Evolutionary conservation across 2,113 vertebrate genomes (phyloP).

Genomic region (Hemiprocne comata): DNA sequence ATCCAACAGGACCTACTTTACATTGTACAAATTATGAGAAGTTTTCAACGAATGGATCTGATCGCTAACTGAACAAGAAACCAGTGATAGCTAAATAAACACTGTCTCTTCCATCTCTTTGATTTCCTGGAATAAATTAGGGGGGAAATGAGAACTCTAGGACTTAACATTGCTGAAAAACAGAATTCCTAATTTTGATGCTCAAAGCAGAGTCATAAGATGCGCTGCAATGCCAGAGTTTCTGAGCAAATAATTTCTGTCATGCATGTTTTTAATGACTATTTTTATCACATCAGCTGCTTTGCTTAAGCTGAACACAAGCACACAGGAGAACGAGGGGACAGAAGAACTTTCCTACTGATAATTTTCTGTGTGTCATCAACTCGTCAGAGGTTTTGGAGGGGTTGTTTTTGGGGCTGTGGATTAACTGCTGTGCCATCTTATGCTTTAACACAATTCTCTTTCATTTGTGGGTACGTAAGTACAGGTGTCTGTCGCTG

Average conservation of each 20-base stretch:
- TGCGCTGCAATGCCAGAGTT: not conserved
- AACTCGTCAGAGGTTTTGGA: not conserved
- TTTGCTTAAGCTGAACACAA: not conserved
- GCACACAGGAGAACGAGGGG: not conserved
- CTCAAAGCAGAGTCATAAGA: not conserved
- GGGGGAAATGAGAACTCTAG: not conserved
- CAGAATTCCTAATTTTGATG: not conserved
- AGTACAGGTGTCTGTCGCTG: not conserved
- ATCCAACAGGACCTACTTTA: not conserved
- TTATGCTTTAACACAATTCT: not conserved
- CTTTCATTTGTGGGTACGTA: not conserved
- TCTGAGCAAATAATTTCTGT: not conserved
- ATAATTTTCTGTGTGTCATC: not conserved
- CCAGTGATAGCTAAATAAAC: not conserved
- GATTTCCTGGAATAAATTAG: not conserved
- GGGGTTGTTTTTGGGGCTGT: not conserved
- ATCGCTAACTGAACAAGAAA: not conserved
- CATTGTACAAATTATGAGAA: not conserved
- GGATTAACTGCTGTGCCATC: rapidly evolving
- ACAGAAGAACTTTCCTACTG: not conserved
- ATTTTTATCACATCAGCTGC: not conserved
- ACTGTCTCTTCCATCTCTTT: not conserved
- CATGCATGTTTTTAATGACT: not conserved
- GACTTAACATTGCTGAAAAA: not conserved
- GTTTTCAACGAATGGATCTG: not conserved